A percentile compares a stretch with the other conserved stretches of the same genome.
Evolutionary conservation across 1,140 invertebrate genomes (phyloP).

Genomic region (Plectrocnemia conspersa): DNA sequence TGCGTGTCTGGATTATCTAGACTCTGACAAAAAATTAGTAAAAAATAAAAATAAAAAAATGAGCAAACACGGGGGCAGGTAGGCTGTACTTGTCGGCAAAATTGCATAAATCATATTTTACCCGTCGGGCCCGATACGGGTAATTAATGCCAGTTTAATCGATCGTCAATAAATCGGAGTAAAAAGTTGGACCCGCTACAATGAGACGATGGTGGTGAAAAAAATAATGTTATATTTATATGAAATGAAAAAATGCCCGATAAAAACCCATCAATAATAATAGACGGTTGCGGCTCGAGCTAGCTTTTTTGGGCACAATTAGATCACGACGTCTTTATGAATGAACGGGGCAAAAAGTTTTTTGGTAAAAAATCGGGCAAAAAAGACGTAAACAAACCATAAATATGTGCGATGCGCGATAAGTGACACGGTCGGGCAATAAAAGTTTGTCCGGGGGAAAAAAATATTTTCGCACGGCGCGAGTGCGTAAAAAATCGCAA

Average conservation of each 20-base stretch:
- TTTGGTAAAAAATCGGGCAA: conserved; percentile 6
- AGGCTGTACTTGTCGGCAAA: no score
- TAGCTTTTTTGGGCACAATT: conserved; percentile 12
- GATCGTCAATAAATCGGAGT: conserved; percentile 14
- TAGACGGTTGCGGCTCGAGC: background rate
- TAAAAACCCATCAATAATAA: background rate
- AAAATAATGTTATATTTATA: no score
- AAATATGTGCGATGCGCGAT: conserved; percentile 22
- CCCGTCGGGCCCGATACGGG: background rate
- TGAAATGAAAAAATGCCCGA: background rate
- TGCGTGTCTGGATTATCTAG: no score
- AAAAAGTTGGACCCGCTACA: background rate
- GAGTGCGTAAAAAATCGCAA: conserved; percentile 8
- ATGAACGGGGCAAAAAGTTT: conserved; percentile 16
- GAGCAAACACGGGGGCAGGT: no score
- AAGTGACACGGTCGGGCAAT: conserved; percentile 15
- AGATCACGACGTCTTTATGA: conserved; percentile 14
- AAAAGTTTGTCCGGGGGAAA: conserved; percentile 11
- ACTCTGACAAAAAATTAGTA: no score
- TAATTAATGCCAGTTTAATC: conserved; percentile 17
- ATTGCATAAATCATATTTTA: no score
- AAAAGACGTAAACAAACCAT: conserved; percentile 26
- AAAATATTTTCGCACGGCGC: conserved; percentile 7
- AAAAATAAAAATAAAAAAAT: no score
- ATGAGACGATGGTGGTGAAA: no score